phyloP scores from a whole-genome alignment of 1,140 invertebrate species.

The Megalonaias nervosa region DNA sequence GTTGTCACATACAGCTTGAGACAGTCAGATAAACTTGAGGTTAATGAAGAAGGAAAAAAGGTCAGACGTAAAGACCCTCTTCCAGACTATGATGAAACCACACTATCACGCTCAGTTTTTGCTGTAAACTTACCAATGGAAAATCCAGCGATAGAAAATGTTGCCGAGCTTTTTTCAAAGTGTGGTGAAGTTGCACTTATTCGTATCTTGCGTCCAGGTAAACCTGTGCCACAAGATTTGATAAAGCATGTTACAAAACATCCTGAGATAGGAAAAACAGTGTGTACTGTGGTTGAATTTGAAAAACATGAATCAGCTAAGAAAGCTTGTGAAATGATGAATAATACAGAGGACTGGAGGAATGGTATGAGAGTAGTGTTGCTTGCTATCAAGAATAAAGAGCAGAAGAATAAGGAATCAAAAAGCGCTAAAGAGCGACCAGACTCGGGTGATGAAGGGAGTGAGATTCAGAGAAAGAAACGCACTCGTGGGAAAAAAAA shows the following conservation, averaged over 20 bases:
- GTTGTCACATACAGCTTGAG: constrained; percentile 88
- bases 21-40: constrained; percentile 84
- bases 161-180: constrained; percentile 88
- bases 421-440: constrained; percentile 41
- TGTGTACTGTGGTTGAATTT: constrained; percentile 92
- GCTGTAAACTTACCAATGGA: constrained; percentile 88
- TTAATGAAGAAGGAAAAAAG: constrained; percentile 93
- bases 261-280: constrained; percentile 85
- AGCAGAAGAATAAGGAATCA: constrained; percentile 36
- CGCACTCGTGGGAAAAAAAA: constrained; percentile 56
- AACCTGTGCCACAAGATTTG: constrained; percentile 89
- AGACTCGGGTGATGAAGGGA: constrained; percentile 48
- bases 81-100: constrained; percentile 91
- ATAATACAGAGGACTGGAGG: constrained; percentile 71
- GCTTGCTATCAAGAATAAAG: constrained; percentile 57
- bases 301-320: constrained; percentile 88
- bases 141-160: constrained; percentile 87
- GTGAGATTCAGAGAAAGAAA: constrained; percentile 59
- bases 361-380: constrained; percentile 73
- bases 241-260: constrained; percentile 91
- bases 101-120: constrained; percentile 90
- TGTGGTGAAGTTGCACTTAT: constrained; percentile 92
- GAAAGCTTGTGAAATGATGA: constrained; percentile 79
- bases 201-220: constrained; percentile 87
- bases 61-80: constrained; percentile 87